Conservation (phyloP, 37 sponge, comb jelly and placozoan genomes). For the Halisarca cf. caerulea region DNA sequence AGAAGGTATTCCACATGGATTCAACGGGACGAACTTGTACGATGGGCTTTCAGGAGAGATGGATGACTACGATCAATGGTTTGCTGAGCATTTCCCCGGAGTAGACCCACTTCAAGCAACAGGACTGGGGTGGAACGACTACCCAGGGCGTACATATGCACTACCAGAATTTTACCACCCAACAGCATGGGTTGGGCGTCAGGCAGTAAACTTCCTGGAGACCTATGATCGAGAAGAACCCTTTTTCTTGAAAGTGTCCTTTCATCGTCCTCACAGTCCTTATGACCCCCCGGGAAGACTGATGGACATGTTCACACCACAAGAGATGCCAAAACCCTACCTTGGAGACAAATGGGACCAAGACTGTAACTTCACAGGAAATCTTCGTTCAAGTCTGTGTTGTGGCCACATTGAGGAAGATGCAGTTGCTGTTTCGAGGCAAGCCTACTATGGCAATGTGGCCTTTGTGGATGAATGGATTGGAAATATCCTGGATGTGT, state of each 20-base stretch:
- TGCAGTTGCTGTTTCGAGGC: constrained; percentile 39
- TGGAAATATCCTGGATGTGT: constrained; percentile 39
- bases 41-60: constrained; percentile 61
- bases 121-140: constrained; percentile 69
- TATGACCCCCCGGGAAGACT: constrained; percentile 67
- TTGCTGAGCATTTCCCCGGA: constrained; percentile 37
- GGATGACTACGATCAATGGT: constrained; percentile 77
- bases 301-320: constrained; percentile 48
- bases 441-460: constrained; percentile 63
- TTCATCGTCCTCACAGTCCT: constrained; percentile 81
- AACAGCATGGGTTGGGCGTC: constrained; percentile 72
- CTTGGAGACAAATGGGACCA: constrained; percentile 50
- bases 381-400: constrained; percentile 48
- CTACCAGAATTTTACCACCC: constrained; percentile 72
- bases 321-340: constrained; percentile 49
- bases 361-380: constrained; percentile 2
- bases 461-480: constrained; percentile 78
- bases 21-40: constrained; percentile 52
- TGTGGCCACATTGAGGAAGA: constrained; percentile 58
- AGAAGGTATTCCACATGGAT: constrained; percentile 62
- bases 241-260: constrained; percentile 67
- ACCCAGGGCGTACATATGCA: constrained; percentile 59
- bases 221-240: constrained; percentile 48
- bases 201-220: constrained; percentile 46
- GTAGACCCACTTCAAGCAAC: constrained; percentile 64